Evolutionary conservation across 2,113 vertebrate genomes (phyloP).

Genomic region (Leptodactylus fuscus): DNA sequence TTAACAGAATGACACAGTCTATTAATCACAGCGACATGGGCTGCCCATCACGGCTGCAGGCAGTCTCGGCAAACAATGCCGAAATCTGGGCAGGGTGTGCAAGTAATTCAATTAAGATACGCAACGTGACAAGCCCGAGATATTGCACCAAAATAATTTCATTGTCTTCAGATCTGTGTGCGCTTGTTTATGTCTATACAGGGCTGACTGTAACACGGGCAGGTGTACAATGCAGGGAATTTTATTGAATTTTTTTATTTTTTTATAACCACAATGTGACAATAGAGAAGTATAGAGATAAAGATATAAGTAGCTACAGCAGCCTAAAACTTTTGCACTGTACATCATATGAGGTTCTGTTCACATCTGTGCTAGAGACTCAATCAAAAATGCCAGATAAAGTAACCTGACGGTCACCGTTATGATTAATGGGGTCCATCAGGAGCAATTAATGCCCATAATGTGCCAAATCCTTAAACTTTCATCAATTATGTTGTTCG

Average conservation of each 20-base stretch:
- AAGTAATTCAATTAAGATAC: constrained; percentile 29
- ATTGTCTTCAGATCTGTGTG: not conserved
- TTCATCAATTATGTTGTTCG: no score
- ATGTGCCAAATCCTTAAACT: no score
- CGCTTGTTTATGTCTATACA: not conserved
- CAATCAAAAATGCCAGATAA: no score
- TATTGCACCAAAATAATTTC: not conserved
- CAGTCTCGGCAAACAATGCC: constrained; percentile 19
- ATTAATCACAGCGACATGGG: constrained; percentile 23
- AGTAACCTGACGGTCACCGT: no score
- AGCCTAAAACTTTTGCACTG: no score
- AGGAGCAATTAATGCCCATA: no score
- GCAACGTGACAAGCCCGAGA: not conserved
- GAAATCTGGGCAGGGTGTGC: constrained; percentile 24
- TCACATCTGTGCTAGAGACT: no score
- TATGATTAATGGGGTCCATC: no score
- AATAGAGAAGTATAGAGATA: not conserved
- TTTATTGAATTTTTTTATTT: no score
- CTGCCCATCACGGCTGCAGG: constrained; percentile 10
- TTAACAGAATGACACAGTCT: constrained; percentile 46
- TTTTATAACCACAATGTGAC: not conserved
- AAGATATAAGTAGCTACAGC: no score
- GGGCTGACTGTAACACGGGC: not conserved
- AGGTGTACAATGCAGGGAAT: not conserved
- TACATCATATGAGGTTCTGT: no score